These are phyloP conservation scores for Chloromyia formosa DNA, from an alignment of 2,888 invertebrate genomes.

Conservation along the genomic window DNA sequence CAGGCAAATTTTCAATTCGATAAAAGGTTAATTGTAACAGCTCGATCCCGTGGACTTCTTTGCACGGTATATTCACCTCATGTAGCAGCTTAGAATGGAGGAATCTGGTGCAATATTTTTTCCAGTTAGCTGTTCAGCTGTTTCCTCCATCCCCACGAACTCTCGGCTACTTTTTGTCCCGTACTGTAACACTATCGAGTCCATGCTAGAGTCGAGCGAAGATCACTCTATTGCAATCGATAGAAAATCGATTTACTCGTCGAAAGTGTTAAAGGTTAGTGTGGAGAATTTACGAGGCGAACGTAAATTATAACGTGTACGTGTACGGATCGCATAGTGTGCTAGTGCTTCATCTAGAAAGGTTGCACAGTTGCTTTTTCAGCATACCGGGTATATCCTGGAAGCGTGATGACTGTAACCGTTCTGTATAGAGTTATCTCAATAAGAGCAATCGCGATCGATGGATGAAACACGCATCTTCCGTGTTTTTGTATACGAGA, in stretches of 20 bases:
- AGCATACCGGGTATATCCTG: neutral
- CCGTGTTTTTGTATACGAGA: conserved; percentile 37
- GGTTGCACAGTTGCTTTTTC: too few relatives aligned
- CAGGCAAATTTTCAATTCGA: conserved; percentile 38
- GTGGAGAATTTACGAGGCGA: conserved; percentile 42
- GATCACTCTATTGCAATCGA: conserved; percentile 37
- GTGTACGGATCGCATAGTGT: conserved; percentile 36
- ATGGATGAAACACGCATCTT: conserved; percentile 38
- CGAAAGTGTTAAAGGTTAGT: conserved; percentile 43
- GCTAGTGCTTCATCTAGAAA: neutral
- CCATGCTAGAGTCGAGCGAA: neutral
- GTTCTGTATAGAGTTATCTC: conserved; percentile 28
- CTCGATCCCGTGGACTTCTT: neutral
- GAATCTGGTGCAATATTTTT: conserved; percentile 33
- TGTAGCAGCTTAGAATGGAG: neutral
- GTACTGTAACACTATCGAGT: neutral
- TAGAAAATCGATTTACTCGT: conserved; percentile 36
- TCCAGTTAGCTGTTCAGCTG: too few relatives aligned
- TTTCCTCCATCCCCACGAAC: too few relatives aligned
- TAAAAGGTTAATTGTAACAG: conserved; percentile 42
- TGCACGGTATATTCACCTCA: neutral
- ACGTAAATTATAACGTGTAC: conserved; percentile 27
- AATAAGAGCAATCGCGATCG: conserved; percentile 3
- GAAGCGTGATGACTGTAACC: neutral
- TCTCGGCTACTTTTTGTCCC: too few relatives aligned